Percentiles rank a stretch among this genome's conserved stretches.
Conservation (phyloP, 2,888 invertebrate genomes). For the Ectobius pallidus region DNA sequence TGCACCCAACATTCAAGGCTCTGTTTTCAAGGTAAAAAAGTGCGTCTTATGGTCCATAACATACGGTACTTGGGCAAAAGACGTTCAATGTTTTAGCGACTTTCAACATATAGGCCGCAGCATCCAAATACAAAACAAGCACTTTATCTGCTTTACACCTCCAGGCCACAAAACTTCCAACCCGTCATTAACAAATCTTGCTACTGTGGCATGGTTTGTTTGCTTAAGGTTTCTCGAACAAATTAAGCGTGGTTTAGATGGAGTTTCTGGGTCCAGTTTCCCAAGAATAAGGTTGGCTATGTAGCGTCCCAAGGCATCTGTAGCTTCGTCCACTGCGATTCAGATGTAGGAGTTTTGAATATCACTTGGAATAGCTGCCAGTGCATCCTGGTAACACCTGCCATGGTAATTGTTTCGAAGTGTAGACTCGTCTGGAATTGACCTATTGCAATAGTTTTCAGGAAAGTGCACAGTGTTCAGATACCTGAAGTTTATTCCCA, state of each 20-base stretch:
- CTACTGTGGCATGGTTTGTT: not conserved
- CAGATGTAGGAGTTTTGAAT: slow-evolving; percentile 43
- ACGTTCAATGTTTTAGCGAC: no score
- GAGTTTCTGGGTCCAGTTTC: not conserved
- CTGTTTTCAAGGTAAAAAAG: no score
- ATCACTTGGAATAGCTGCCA: slow-evolving; percentile 39
- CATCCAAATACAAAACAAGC: no score
- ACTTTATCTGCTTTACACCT: no score
- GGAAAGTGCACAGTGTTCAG: not conserved
- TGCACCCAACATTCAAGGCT: no score
- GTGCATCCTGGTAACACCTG: slow-evolving; percentile 34
- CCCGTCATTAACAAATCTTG: not conserved
- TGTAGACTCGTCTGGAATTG: slow-evolving; percentile 41
- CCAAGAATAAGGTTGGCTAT: slow-evolving; percentile 46
- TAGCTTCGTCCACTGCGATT: slow-evolving; percentile 45
- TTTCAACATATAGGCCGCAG: no score
- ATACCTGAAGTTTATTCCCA: slow-evolving; percentile 1
- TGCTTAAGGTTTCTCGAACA: not conserved
- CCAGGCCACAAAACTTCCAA: not conserved
- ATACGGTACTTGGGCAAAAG: no score
- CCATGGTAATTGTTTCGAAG: slow-evolving; percentile 42
- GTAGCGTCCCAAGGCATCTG: slow-evolving; percentile 40
- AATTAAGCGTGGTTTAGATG: not conserved
- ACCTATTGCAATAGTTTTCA: not conserved
- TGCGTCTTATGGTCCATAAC: no score